Base-by-base conservation (phyloP, 1,140 invertebrate species). In the Notospermus geniculatus region DNA sequence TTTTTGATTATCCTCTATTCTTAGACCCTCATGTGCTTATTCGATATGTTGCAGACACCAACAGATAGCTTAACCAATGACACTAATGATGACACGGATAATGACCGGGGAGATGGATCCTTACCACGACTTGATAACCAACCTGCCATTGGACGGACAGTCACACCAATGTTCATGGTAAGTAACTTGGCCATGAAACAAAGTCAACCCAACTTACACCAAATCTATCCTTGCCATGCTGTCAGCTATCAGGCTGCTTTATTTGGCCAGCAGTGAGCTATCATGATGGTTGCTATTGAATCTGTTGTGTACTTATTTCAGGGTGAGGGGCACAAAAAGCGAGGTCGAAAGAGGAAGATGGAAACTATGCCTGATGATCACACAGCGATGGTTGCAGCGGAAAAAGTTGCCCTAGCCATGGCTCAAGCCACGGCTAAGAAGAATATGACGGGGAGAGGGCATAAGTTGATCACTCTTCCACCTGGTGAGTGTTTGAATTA, bases 301-400 rank as follows among this genome's bases (percentile, higher is more conserved):
- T n/a, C n/a, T n/a, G n/a, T n/a, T n/a, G n/a, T n/a, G n/a, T n/a
- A n/a, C n/a, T 15, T 36, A 36, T 36, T 36, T 13, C 57, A 60
- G 58, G 46, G 32, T 29, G 2, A n/a, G 22, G 52, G 57, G 36
- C 54, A 66, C 30, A 64, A 64, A 59, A 52, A 71, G 29, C 66
- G 75, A 57, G 78, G 78, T 27, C 66, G 78, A 0, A 80, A 77
- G 57, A 63, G 74, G 41, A 79, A 78, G 54, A 72, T 73, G 23
- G 77, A 80, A 54, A 78, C 78, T 57, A 62, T 77, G 68, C 72
- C 76, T n/a, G 77, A 79, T 36, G 19, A 50, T 19, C 46, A 27
- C 25, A 7, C 25, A 19, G 62, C 39, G 15, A 53, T 64, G 9
- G 67, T 67, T n/a, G 69, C 62, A n/a, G 46, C 46, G n/a, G 46